Percentiles rank a stretch among this genome's conserved stretches.
Conservation (phyloP, 2,888 invertebrate species). For the Melanostoma scalare region DNA sequence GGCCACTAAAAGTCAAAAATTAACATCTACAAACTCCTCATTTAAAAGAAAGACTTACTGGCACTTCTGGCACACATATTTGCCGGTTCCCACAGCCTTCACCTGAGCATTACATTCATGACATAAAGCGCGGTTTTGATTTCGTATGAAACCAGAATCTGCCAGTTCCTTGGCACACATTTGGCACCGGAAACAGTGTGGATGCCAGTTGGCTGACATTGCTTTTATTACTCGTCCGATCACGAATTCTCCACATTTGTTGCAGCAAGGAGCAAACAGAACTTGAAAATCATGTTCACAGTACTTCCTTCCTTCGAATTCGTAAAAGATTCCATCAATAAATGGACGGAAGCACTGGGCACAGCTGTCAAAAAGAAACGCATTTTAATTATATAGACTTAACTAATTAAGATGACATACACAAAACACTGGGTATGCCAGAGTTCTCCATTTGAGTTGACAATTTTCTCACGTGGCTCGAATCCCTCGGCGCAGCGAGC, state of each 20-base stretch:
- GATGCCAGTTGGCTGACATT: slow-evolving; percentile 99
- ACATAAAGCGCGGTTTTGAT: slow-evolving; percentile 92
- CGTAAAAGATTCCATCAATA: slow-evolving; percentile 98
- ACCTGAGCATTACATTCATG: slow-evolving; percentile 98
- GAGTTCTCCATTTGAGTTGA: slow-evolving; percentile 98
- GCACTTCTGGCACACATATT: slow-evolving; percentile 99
- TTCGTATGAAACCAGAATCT: slow-evolving; percentile 98
- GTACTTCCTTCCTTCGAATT: slow-evolving; percentile 99
- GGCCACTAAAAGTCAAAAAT: slow-evolving; percentile 85
- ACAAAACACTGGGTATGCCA: slow-evolving; percentile 99
- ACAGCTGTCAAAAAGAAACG: slow-evolving; percentile 85
- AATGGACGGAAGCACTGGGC: slow-evolving; percentile 99
- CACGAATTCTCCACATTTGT: slow-evolving; percentile 95
- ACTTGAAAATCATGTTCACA: slow-evolving; percentile 99
- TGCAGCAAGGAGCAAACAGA: slow-evolving; percentile 95
- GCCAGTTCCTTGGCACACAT: slow-evolving; percentile 95
- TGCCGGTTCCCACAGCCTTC: slow-evolving; percentile 96
- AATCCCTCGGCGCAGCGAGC: slow-evolving; percentile 98
- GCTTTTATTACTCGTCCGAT: slow-evolving; percentile 99
- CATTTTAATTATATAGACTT: slow-evolving; percentile 11
- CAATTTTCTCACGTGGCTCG: slow-evolving; percentile 97
- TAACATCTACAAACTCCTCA: too few relatives aligned
- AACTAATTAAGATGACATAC: slow-evolving; percentile 85
- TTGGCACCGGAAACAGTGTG: slow-evolving; percentile 98
- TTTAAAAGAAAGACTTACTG: slow-evolving; percentile 87